These are phyloP conservation scores for Orchestes rusci DNA, from an alignment of 2,888 invertebrate genomes.

Conservation along the genomic window DNA sequence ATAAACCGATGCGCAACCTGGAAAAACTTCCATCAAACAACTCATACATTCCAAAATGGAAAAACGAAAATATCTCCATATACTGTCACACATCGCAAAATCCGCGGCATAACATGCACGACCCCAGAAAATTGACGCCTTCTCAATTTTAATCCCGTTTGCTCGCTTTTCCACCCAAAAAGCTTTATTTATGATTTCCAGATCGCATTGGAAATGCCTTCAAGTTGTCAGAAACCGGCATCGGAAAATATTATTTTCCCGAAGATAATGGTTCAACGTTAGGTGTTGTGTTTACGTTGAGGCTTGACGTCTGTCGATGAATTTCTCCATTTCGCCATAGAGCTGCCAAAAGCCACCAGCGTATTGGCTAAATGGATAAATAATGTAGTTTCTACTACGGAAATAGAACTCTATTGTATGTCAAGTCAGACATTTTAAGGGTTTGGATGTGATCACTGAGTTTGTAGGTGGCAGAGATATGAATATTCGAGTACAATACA, in stretches of 20 bases:
- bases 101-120: no score
- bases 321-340: slow-evolving; percentile 17
- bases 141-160: not conserved
- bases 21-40: no score
- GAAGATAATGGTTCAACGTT: slow-evolving; percentile 13
- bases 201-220: slow-evolving; percentile 8
- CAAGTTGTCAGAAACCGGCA: slow-evolving; percentile 15
- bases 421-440: slow-evolving; percentile 2
- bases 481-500: no score
- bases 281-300: slow-evolving; percentile 11
- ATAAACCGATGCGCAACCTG: no score
- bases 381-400: slow-evolving; percentile 12
- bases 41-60: no score
- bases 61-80: no score
- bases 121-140: no score
- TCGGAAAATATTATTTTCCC: slow-evolving; percentile 20
- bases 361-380: slow-evolving; percentile 17
- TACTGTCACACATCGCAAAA: no score
- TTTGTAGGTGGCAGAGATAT: no score
- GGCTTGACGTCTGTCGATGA: slow-evolving; percentile 14
- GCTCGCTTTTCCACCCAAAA: slow-evolving; percentile 1
- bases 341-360: slow-evolving; percentile 13
- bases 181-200: slow-evolving; percentile 19
- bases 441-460: no score
- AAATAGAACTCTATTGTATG: slow-evolving; percentile 16